These are phyloP conservation scores for Ditylenchus weischeri DNA, from an alignment of 2,888 invertebrate genomes.

Conservation along the genomic window DNA sequence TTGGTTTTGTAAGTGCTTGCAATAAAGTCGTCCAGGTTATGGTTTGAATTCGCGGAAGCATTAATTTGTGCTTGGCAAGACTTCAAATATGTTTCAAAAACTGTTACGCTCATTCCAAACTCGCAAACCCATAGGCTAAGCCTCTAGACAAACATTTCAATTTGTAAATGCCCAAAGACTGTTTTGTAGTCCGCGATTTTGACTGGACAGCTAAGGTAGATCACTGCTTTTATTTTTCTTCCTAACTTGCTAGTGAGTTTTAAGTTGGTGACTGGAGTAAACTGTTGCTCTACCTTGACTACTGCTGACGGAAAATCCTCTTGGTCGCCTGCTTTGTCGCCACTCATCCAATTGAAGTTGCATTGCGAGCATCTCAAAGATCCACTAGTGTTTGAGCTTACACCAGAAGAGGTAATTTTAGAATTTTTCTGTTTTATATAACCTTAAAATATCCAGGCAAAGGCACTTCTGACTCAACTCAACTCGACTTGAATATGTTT, in stretches of 20 bases:
- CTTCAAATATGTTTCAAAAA: too few relatives aligned
- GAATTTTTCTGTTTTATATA: background rate
- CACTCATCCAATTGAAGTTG: constrained; percentile 20
- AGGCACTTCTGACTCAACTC: constrained; percentile 7
- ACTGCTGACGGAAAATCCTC: background rate
- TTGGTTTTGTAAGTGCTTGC: too few relatives aligned
- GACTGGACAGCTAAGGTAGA: constrained; percentile 27
- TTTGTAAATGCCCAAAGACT: constrained; percentile 1
- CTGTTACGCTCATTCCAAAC: too few relatives aligned
- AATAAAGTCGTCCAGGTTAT: too few relatives aligned
- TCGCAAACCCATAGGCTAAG: too few relatives aligned
- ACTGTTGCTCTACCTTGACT: constrained; percentile 6
- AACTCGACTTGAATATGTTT: constrained; percentile 11
- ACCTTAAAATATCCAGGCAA: constrained; percentile 11
- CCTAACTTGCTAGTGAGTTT: background rate
- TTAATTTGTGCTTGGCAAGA: too few relatives aligned
- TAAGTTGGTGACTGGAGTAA: constrained; percentile 18
- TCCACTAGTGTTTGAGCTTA: constrained; percentile 26
- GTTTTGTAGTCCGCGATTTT: constrained; percentile 13
- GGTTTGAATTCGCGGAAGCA: too few relatives aligned
- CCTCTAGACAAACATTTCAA: too few relatives aligned
- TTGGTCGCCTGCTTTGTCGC: constrained; percentile 12
- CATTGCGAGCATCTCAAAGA: constrained; percentile 17
- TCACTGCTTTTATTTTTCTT: background rate
- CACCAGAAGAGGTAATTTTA: constrained; percentile 24